Evolutionary conservation across 2,888 invertebrate species (phyloP), one percentile per base, ranked within the genome.

Genomic region (Pollenia amentaria): DNA sequence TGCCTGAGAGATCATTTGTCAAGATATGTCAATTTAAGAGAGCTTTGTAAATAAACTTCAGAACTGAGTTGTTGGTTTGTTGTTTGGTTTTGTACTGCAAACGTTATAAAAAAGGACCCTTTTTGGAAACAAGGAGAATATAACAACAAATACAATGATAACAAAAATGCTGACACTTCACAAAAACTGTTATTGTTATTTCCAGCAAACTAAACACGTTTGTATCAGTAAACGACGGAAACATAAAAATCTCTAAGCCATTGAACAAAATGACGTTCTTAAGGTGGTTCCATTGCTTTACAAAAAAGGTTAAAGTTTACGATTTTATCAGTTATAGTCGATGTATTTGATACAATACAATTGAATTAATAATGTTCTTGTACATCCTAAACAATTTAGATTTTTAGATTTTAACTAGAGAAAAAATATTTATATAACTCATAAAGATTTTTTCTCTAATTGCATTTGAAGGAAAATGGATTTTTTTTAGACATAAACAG

Each of bases 21-120:
- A 79, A 57, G 75, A 75, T 65, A 87, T 82, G 87, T 87, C 88
- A 88, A 84, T 84, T 82, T 60, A 76, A 46, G 55, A 88, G 85
- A 84, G 84, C 76, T 88, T 78, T 81, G 70, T 80, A 88, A 88
- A 89, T 80, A 84, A 57, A 79, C 76, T 65, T 60, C 53, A 57
- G 14, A 81, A 46, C 48, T 75, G 65, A 42, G 40, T 72, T 46
- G 40, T 72, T 46, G 72, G 12, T 55, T 55, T 73, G 46, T 10
- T 60, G 55, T 44, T 38, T 38, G 38, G 42, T 44, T 18, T 46
- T 11, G 21, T 12, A 44, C 14, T 12, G 40, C 60, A 65, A 48
- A 29, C 38, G 21, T 11, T 16, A 57, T 12, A 60, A 73, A 16
- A 79, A 64, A 62, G 73, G 40, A 73, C 76, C 29, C 51, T 44